A percentile compares a stretch with the other conserved stretches of the same genome.
Conservation (phyloP, 2,113 vertebrate species). For the Dromas ardeola region DNA sequence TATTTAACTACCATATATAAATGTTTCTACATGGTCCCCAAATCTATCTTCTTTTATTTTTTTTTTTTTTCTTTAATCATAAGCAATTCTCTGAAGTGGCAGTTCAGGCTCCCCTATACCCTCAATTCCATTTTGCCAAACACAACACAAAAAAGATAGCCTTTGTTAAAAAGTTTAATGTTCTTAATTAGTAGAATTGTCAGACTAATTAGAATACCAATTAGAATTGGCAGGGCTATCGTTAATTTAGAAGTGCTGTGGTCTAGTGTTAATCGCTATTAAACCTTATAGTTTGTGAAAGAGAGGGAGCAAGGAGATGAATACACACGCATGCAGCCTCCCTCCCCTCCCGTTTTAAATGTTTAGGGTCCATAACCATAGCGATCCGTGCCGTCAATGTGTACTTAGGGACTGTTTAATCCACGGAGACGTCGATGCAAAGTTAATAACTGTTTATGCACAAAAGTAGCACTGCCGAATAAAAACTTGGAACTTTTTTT, state of each 20-base stretch:
- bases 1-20: neutral
- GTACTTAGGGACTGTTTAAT: constrained; percentile 10
- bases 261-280: constrained; percentile 77
- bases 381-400: neutral
- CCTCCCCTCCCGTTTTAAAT: constrained; percentile 44
- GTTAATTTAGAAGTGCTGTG: constrained; percentile 78
- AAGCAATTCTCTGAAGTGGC: neutral
- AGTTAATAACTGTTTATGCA: neutral
- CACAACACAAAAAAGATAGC: constrained; percentile 70
- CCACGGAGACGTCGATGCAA: neutral
- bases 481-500: constrained; percentile 23
- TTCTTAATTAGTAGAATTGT: constrained; percentile 80
- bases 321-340: neutral
- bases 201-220: constrained; percentile 80
- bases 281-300: constrained; percentile 77
- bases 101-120: neutral
- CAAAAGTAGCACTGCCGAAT: neutral
- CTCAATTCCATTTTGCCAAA: constrained; percentile 72
- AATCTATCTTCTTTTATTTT: neutral
- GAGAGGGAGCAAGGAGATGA: constrained; percentile 51
- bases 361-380: constrained; percentile 67
- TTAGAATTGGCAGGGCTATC: constrained; percentile 79
- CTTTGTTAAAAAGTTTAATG: constrained; percentile 83
- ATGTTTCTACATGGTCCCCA: neutral
- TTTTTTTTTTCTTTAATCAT: neutral